phyloP scores from a whole-genome alignment of 2,888 invertebrate species.

The Drosophila birchii region DNA sequence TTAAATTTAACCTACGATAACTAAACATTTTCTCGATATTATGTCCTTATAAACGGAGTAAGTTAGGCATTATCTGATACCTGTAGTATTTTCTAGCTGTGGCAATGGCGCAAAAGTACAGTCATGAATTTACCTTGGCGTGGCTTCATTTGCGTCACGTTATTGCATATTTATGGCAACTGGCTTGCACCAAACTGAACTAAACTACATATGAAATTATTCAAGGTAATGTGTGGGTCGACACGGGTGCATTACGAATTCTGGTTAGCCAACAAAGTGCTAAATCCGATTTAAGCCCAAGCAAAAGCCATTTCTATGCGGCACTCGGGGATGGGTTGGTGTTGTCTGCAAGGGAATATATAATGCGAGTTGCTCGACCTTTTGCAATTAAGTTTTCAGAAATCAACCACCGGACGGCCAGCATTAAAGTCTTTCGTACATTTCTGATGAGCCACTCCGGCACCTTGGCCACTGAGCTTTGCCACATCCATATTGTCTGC shows the following conservation, averaged over 20 bases:
- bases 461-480: conserved; percentile 9
- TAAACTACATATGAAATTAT: conserved; percentile 59
- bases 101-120: conserved; percentile 12
- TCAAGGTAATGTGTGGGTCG: conserved; percentile 57
- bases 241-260: conserved; percentile 39
- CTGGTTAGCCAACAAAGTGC: conserved; percentile 62
- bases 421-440: conserved; percentile 39
- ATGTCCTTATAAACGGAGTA: conserved; percentile 2
- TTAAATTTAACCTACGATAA: background rate
- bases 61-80: background rate
- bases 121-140: conserved; percentile 27
- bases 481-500: conserved; percentile 19
- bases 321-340: conserved; percentile 12
- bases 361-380: conserved; percentile 48
- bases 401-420: conserved; percentile 43
- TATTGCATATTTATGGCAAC: conserved; percentile 59
- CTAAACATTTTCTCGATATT: background rate
- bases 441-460: conserved; percentile 33
- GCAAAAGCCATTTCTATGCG: conserved; percentile 28
- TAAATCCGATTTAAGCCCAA: conserved; percentile 54
- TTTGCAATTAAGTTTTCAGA: conserved; percentile 54
- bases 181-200: conserved; percentile 21
- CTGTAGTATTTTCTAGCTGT: background rate
- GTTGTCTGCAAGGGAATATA: conserved; percentile 55
- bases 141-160: conserved; percentile 40